phyloP scores from a whole-genome alignment of 2,797 vertebrate genomes.

The Chaenodraco wilsoni region DNA sequence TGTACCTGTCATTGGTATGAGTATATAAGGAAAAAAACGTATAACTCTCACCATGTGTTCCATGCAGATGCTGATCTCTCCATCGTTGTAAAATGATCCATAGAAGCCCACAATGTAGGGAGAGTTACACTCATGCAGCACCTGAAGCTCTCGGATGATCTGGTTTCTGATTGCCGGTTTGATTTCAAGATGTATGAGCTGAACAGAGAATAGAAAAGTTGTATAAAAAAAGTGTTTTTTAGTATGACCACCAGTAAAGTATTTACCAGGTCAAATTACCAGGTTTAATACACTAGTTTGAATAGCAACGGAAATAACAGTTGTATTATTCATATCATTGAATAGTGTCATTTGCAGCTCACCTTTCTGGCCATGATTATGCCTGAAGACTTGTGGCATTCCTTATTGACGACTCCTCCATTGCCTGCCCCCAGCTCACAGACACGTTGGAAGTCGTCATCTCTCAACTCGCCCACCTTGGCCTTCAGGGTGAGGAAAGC shows the following conservation, averaged over 20 bases:
- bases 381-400: conserved; percentile 87
- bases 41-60: conserved; percentile 91
- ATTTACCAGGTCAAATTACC: neutral
- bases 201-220: conserved; percentile 3
- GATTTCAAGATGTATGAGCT: conserved; percentile 94
- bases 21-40: neutral
- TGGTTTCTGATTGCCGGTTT: conserved; percentile 96
- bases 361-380: conserved; percentile 91
- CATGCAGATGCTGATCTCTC: conserved; percentile 98
- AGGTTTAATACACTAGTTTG: neutral
- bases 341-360: conserved; percentile 26
- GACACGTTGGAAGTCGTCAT: conserved; percentile 87
- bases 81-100: conserved; percentile 94
- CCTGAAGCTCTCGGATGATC: conserved; percentile 96
- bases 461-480: conserved; percentile 89
- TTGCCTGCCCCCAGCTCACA: conserved; percentile 89
- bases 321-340: neutral
- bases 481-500: conserved; percentile 91
- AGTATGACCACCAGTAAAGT: neutral
- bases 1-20: neutral
- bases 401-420: conserved; percentile 89
- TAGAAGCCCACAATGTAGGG: conserved; percentile 98
- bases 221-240: neutral
- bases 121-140: conserved; percentile 95
- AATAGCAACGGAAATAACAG: neutral